Evolutionary conservation across 2,888 invertebrate species (phyloP).

Genomic region (Bibio marci): DNA sequence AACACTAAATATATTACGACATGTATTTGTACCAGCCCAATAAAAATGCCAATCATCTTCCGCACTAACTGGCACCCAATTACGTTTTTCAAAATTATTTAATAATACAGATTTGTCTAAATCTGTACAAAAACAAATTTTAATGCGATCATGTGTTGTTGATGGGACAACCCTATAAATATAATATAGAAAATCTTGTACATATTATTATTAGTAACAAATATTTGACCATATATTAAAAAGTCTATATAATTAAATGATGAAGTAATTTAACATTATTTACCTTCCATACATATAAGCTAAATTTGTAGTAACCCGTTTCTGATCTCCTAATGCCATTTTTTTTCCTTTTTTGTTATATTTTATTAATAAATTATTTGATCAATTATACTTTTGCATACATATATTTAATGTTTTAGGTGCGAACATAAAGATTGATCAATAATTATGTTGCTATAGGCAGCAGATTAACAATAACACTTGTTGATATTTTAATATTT

Average conservation of each 20-base stretch:
- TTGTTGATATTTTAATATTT: too few relatives aligned
- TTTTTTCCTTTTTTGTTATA: constrained; percentile 5
- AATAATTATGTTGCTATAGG: too few relatives aligned
- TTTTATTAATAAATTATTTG: too few relatives aligned
- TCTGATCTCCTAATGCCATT: constrained; percentile 14
- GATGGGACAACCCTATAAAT: constrained; percentile 12
- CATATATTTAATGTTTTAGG: too few relatives aligned
- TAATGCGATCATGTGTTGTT: constrained; percentile 16
- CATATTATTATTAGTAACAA: not conserved
- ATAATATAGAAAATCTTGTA: not conserved
- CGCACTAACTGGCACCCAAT: constrained; percentile 65
- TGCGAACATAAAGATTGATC: too few relatives aligned
- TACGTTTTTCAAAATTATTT: constrained; percentile 80
- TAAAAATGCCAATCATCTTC: constrained; percentile 95
- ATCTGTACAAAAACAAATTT: constrained; percentile 28
- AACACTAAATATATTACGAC: constrained; percentile 76
- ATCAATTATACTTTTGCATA: too few relatives aligned
- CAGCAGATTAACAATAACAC: too few relatives aligned
- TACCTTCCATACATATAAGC: constrained; percentile 32
- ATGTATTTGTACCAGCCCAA: constrained; percentile 87
- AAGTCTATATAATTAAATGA: too few relatives aligned
- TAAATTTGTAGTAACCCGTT: constrained; percentile 15
- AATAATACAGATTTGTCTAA: constrained; percentile 85
- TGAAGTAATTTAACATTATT: too few relatives aligned
- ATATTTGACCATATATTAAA: not conserved